Conservation (phyloP, 2,888 invertebrate genomes). For the Escarpia spicata region DNA sequence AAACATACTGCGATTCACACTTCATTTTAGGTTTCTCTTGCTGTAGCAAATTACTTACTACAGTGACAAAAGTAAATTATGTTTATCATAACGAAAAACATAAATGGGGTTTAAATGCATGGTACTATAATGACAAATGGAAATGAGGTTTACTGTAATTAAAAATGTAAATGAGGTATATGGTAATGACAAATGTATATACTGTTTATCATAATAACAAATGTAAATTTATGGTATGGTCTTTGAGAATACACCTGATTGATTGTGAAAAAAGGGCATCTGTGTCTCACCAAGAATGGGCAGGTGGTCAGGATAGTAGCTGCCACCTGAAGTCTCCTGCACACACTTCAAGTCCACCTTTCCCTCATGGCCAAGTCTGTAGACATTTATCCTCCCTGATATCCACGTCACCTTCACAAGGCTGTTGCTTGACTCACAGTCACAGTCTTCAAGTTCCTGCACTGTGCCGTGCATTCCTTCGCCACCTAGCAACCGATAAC, state of each 20-base stretch:
- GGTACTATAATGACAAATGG: too few relatives aligned
- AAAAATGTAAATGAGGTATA: too few relatives aligned
- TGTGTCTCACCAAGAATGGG: conserved; percentile 75
- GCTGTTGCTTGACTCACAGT: conserved; percentile 84
- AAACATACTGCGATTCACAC: too few relatives aligned
- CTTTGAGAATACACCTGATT: background rate
- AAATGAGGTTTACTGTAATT: too few relatives aligned
- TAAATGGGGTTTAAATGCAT: too few relatives aligned
- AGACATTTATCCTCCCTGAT: conserved; percentile 83
- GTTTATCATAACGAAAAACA: too few relatives aligned
- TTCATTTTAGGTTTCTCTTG: too few relatives aligned
- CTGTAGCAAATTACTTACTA: too few relatives aligned
- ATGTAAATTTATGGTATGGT: background rate
- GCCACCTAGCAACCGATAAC: conserved; percentile 44
- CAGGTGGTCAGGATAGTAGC: conserved; percentile 83
- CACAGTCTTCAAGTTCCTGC: conserved; percentile 78
- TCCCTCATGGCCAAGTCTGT: conserved; percentile 85
- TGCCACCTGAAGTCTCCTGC: conserved; percentile 79
- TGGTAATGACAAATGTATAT: too few relatives aligned
- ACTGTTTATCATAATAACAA: too few relatives aligned
- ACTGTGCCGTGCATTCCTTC: conserved; percentile 82
- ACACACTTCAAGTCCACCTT: conserved; percentile 86
- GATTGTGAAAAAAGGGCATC: background rate
- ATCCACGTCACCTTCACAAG: conserved; percentile 88
- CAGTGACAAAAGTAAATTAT: too few relatives aligned